Evolutionary conservation across 2,888 invertebrate genomes (phyloP).

Genomic region (Parthenolecanium corni): DNA sequence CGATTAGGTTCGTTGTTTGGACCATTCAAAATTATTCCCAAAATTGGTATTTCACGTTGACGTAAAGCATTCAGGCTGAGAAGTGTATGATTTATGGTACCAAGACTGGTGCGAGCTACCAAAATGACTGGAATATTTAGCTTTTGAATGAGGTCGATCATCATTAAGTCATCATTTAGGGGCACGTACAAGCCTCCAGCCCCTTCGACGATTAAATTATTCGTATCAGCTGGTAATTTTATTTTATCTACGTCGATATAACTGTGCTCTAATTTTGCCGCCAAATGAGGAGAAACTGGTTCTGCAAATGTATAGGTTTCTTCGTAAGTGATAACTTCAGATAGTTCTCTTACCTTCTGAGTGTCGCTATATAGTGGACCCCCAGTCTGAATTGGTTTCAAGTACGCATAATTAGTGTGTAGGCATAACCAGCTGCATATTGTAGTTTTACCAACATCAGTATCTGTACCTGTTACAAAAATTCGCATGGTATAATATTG

Average conservation of each 20-base stretch:
- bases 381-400: constrained; percentile 28
- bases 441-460: constrained; percentile 24
- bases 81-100: constrained; percentile 27
- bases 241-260: constrained; percentile 10
- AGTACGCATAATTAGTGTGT: constrained; percentile 21
- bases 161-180: constrained; percentile 15
- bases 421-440: constrained; percentile 27
- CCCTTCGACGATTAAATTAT: constrained; percentile 24
- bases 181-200: constrained; percentile 24
- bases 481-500: constrained; percentile 11
- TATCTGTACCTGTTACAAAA: constrained; percentile 26
- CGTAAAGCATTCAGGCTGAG: constrained; percentile 17
- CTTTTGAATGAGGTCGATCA: constrained; percentile 23
- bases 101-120: constrained; percentile 13
- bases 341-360: constrained; percentile 4
- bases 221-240: constrained; percentile 3
- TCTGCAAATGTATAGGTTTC: constrained; percentile 15
- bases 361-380: neutral
- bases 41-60: constrained; percentile 6
- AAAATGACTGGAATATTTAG: constrained; percentile 16
- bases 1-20: constrained; percentile 17
- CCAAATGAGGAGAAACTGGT: constrained; percentile 21
- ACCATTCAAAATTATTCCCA: constrained; percentile 28
- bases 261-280: constrained; percentile 10
- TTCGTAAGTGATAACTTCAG: neutral